phyloP scores from a whole-genome alignment of 1,140 invertebrate genomes.

The Tetranychus cinnabarinus region DNA sequence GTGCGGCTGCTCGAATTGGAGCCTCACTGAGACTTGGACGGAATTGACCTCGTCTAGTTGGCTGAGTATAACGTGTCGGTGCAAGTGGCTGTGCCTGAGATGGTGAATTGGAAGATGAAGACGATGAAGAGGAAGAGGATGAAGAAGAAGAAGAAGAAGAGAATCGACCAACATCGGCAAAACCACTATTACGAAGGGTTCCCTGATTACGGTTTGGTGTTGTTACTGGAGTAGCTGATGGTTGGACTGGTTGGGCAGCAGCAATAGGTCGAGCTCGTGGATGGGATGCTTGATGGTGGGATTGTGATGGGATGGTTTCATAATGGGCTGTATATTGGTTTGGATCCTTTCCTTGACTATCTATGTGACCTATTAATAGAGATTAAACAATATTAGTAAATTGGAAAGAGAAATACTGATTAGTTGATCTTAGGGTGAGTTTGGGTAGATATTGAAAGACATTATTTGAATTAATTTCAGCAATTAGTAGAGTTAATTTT shows the following conservation, averaged over 20 bases:
- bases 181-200: background rate
- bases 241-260: background rate
- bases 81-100: background rate
- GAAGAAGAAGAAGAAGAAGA: background rate
- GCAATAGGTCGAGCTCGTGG: background rate
- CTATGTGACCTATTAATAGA: constrained; percentile 5
- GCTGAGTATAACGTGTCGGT: background rate
- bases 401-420: background rate
- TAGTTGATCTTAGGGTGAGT: background rate
- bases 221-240: background rate
- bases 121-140: background rate
- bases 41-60: too few relatives aligned
- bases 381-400: background rate
- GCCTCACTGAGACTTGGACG: background rate
- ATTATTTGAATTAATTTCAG: too few relatives aligned
- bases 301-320: background rate
- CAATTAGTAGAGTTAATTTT: too few relatives aligned
- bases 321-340: background rate
- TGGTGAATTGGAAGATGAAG: constrained; percentile 1
- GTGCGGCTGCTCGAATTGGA: background rate
- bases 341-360: background rate
- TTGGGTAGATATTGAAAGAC: too few relatives aligned
- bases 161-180: background rate
- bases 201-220: background rate
- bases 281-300: background rate